Base-by-base conservation (phyloP, 1,140 invertebrate genomes). In the Dendrolimus kikuchii region DNA sequence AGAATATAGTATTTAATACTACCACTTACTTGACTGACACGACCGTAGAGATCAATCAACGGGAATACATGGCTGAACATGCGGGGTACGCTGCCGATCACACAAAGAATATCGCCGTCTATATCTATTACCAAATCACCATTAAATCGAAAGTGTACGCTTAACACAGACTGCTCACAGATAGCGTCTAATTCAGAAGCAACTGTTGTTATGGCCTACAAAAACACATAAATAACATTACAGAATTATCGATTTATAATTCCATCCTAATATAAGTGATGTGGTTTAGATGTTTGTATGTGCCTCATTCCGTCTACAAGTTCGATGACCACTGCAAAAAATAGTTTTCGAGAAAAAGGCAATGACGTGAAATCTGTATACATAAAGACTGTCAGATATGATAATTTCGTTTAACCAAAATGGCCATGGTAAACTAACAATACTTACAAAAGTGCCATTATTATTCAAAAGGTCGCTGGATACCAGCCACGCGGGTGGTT, bases 1-100 rank as follows among this genome's bases (percentile, higher is more conserved):
- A 23, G 23, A 23, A 23, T 23, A 23, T 3, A 23, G 23, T 23
- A 23, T 23, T 2, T 23, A 23, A 23, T 3, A 23, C 9, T 23
- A 23, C 5, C 5, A 54, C 49, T 59, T 57, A 81, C 80, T 61
- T 83, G 77, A 7, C 59, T 58, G 9, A 80, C 66, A 43, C 55
- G 66, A 5, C 81, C 81, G 36, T 84, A 84, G 0, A 84, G 64
- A 51, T 84, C 78, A 0, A 84, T 64, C 36, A 77, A 52, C 0
- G 78, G 81, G 49, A 68, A 81, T 0, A 84, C 60, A 38, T 76
- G 69, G n/a, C 59, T 67, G 51, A 60, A 64, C 0, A 44, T 49
- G 6, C 71, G 52, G 2, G 78, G 70, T 1, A 81, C 65, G 3
- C 53, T 53, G 7, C 62, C 81, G 7, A 80, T 60, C 37, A 64